Evolutionary conservation across 2,797 vertebrate species (phyloP).

Genomic region (Chloroceryle amazona): DNA sequence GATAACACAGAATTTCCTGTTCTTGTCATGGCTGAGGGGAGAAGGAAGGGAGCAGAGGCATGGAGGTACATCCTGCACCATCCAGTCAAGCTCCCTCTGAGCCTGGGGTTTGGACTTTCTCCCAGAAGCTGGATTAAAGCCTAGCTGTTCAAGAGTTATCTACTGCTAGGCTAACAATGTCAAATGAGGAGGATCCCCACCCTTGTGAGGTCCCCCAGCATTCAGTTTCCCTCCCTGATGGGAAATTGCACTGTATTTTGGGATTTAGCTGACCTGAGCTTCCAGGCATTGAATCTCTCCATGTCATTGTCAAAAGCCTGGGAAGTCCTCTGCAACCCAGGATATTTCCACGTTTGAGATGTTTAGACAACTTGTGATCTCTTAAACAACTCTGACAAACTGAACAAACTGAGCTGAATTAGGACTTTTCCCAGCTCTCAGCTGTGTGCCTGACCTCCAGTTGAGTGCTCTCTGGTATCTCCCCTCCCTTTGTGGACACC

Average conservation of each 20-base stretch:
- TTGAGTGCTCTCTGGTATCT: background rate
- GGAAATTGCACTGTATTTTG: background rate
- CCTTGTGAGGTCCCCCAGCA: background rate
- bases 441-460: background rate
- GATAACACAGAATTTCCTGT: slow-evolving; percentile 23
- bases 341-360: background rate
- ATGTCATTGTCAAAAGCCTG: background rate
- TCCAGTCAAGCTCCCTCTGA: accelerated
- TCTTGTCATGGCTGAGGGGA: background rate
- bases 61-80: accelerated
- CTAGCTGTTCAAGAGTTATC: background rate
- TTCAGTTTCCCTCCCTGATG: background rate
- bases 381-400: background rate
- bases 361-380: background rate
- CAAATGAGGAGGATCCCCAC: background rate
- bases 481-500: background rate
- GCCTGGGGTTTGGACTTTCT: background rate
- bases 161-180: background rate
- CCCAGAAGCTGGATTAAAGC: background rate
- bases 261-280: slow-evolving; percentile 57
- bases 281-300: slow-evolving; percentile 45
- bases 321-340: background rate
- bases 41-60: background rate
- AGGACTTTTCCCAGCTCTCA: background rate
- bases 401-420: background rate